Evolutionary conservation across 2,797 vertebrate genomes (phyloP), one percentile per base, ranked within the genome.

Genomic region (Distichodus sexfasciatus): DNA sequence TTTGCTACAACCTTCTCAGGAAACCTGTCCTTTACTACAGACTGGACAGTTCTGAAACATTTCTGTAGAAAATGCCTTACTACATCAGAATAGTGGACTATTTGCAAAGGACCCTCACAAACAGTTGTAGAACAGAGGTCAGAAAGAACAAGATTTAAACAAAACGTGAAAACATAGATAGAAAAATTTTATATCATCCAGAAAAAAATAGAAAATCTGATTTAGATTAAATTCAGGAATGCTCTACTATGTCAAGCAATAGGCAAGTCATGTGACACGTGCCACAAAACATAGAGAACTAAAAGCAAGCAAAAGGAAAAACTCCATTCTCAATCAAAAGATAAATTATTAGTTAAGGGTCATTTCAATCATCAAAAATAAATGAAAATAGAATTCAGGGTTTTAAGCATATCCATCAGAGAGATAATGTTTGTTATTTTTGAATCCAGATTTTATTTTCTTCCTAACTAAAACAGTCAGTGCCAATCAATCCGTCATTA

Each of bases 401-500:
- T 81, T 83, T 89, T 85, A 84, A 87, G 83, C 87, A 88, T 90
- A 88, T 81, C 92, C 86, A 91, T 90, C 90, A 72, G 83, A 90
- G 90, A 92, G 91, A 83, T 79, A 81, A 82, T 67, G 89, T 87
- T 86, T 85, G 83, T 87, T 91, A 85, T 87, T 85, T 88, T 74
- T 71, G 68, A 85, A 71, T 59, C 71, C 58, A 51, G 61, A 75
- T 83, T 84, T 81, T 84, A 83, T 90, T 86, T 87, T 87, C 84
- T 80, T 78, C 84, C 84, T 87, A 90, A 90, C 88, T 94, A 93
- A 92, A 90, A 90, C 90, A 92, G 92, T 88, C 92, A 92, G 51
- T 57, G 59, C 65, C 72, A 72, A 72, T 87, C 82, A 85, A 82
- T 85, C 85, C 81, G 87, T 90, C 95, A 95, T 98, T 99, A 98